These are phyloP conservation scores for Phodopus roborovskii DNA, from an alignment of 2,113 vertebrate species.

Conservation along the genomic window DNA sequence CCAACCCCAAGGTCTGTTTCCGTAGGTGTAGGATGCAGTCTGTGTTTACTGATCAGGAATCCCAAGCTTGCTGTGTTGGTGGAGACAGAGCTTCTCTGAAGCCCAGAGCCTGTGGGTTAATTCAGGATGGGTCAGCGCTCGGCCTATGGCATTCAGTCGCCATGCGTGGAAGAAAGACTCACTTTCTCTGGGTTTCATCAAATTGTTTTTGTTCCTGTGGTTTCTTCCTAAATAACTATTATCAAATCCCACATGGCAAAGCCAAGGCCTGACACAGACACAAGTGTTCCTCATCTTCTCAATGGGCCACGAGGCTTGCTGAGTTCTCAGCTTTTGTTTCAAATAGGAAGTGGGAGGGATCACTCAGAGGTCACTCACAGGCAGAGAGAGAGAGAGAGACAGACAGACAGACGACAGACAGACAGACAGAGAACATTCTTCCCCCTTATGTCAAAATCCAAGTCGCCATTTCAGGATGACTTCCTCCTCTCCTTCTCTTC, in stretches of 20 bases:
- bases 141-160: background rate
- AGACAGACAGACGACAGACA: no score
- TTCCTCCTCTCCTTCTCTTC: background rate
- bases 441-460: background rate
- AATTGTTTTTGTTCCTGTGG: constrained; percentile 75
- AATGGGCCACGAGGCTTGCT: background rate
- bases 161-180: background rate
- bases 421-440: no score
- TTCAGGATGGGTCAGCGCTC: background rate
- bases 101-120: background rate
- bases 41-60: background rate
- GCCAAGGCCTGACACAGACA: constrained; percentile 22
- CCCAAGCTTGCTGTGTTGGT: rapidly evolving
- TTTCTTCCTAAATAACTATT: constrained; percentile 73
- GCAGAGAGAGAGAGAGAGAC: no score
- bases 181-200: constrained; percentile 70
- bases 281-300: background rate
- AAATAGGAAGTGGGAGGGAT: background rate
- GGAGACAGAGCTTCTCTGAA: background rate
- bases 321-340: background rate
- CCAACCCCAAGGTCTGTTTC: background rate
- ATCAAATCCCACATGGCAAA: constrained; percentile 52
- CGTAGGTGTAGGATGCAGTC: background rate
- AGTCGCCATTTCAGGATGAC: background rate
- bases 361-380: background rate